Conservation (phyloP, 2,797 vertebrate species). For the Ptychadena robeensis region DNA sequence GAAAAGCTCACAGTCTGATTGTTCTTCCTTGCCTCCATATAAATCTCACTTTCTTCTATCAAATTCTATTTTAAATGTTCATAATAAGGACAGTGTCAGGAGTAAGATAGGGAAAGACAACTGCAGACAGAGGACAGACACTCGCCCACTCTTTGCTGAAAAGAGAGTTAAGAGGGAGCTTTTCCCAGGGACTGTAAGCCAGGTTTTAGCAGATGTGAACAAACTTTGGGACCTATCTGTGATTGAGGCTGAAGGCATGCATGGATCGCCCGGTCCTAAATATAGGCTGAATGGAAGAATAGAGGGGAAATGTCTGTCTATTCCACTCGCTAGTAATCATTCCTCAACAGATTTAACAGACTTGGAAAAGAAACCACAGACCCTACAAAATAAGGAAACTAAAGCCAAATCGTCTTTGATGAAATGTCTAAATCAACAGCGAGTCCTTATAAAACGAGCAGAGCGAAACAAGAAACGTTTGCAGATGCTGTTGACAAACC, state of each 20-base stretch:
- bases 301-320: conserved; percentile 69
- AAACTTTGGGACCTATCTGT: conserved; percentile 68
- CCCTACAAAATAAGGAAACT: conserved; percentile 68
- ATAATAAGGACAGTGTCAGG: conserved; percentile 69
- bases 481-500: conserved; percentile 82
- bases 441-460: conserved; percentile 76
- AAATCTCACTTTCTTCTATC: conserved; percentile 77
- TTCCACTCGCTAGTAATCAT: conserved; percentile 58
- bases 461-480: conserved; percentile 81
- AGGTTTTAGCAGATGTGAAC: conserved; percentile 64
- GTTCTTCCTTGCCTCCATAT: conserved; percentile 73
- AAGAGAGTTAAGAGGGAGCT: conserved; percentile 69
- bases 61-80: conserved; percentile 72
- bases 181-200: conserved; percentile 66
- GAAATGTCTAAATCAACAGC: conserved; percentile 80
- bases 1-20: conserved; percentile 72
- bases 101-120: conserved; percentile 66
- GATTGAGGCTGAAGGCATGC: conserved; percentile 66
- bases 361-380: conserved; percentile 63
- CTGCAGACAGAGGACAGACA: conserved; percentile 72
- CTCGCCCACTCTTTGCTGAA: conserved; percentile 68
- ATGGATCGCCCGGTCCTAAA: conserved; percentile 71
- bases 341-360: conserved; percentile 48
- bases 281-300: conserved; percentile 68
- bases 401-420: conserved; percentile 73